Evolutionary conservation across 2,113 vertebrate genomes (phyloP), one percentile per base, ranked within the genome.

Genomic region (Urocynchramus pylzowi): DNA sequence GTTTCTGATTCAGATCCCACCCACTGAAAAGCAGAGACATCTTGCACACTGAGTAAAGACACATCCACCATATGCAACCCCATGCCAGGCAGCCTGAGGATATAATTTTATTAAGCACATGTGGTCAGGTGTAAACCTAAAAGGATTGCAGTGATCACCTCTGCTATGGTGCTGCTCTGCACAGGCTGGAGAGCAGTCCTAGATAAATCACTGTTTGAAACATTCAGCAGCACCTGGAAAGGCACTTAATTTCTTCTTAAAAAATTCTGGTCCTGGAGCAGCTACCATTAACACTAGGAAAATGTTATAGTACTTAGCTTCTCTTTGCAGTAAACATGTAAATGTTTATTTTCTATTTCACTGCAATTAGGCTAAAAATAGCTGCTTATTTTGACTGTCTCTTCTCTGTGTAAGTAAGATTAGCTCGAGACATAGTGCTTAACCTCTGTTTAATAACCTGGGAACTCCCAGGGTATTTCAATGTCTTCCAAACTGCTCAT

Each of bases 21-120:
- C 24, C 76, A 37, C 50, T 67, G 52, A 77, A 74, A 49, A 74
- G 22, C 54, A 49, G 27, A 17, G 26, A n/a, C 9, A 11, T 50
- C 60, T 61, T 65, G 23, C 63, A 35, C 20, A 12, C 7, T 0
- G 0, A 37, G 24, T 41, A n/a, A 61, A 50, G 69, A 63, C 19
- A 45, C 9, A 39, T 21, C 42, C 67, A 54, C 7, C 33, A 16
- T 8, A 11, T 45, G 7, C 11, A 11, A 8, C 20, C 19, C 3
- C 0, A 3, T 47, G 52, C 39, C 47, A 74, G 68, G 64, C n/a
- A 74, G 60, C 31, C 64, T 39, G 57, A 44, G 14, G 45, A 61
- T 5, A 13, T 2, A 21, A 5, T 59, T 73, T 52, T 33, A 26
- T 49, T 26, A 39, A 39, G 44, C 0, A 1, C 0, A 0, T 44